These are phyloP conservation scores for Lottia gigantea DNA, from an alignment of 2,888 invertebrate species.

Conservation along the genomic window DNA sequence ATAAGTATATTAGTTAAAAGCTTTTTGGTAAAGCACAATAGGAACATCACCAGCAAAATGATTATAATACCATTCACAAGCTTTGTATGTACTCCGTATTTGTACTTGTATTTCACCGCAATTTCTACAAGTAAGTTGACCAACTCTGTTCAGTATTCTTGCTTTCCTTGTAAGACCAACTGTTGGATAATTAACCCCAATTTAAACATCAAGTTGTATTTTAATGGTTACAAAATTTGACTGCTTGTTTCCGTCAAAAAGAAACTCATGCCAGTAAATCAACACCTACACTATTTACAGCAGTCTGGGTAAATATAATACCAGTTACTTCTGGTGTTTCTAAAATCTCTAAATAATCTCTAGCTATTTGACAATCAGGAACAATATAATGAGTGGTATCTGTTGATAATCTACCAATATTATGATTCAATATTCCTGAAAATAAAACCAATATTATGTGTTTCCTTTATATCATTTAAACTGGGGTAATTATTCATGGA, in stretches of 20 bases:
- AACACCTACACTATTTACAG: slow-evolving; percentile 53
- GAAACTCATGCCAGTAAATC: no score
- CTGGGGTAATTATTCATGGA: neutral
- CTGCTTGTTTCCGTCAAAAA: no score
- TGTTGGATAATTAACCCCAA: no score
- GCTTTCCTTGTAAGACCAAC: no score
- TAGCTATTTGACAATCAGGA: slow-evolving; percentile 57
- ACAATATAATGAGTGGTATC: slow-evolving; percentile 63
- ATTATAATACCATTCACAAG: slow-evolving; percentile 61
- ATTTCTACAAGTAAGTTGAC: no score
- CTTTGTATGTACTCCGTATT: slow-evolving; percentile 52
- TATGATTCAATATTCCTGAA: slow-evolving; percentile 19
- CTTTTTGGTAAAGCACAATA: no score
- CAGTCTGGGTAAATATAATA: slow-evolving; percentile 63
- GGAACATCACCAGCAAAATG: slow-evolving; percentile 62
- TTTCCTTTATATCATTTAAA: neutral
- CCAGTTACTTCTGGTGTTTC: slow-evolving; percentile 60
- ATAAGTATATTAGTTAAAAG: no score
- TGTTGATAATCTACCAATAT: slow-evolving; percentile 33
- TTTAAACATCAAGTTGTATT: no score
- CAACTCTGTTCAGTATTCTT: no score
- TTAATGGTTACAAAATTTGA: no score
- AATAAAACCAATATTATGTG: slow-evolving; percentile 1
- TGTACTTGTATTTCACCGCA: no score
- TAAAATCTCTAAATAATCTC: slow-evolving; percentile 63